Evolutionary conservation across 1,140 invertebrate genomes (phyloP), one percentile per base, ranked within the genome.

Genomic region (Hyphantria cunea): DNA sequence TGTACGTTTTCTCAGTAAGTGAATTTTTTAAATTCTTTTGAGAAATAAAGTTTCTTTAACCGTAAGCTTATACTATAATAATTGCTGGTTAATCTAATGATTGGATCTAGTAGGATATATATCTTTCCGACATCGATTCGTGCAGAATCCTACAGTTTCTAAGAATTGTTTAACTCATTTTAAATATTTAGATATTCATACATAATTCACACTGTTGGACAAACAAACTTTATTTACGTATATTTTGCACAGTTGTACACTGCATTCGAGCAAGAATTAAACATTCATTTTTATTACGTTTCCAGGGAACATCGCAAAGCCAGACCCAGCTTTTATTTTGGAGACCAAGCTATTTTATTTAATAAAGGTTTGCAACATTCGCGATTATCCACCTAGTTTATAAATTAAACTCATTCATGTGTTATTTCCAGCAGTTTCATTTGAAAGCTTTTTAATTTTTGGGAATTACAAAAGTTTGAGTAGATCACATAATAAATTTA

Each of bases 281-380:
- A 64, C 62, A 64, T 64, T 64, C 41, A 64, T 64, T 64, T 64
- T 64, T 64, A 56, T 64, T 64, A 55, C 52, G 32, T 51, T 63
- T 50, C 62, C 49, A 49, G 51, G 33, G 47, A 42, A 13, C 47
- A 58, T 31, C 10, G 33, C 54, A 42, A 58, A 58, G 37, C 17
- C 17, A 25, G 2, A 33, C 13, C 42, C 45, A 17, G 39, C 47
- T 53, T 52, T 62, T 53, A 53, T 62, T 64, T 56, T 56, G 25
- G 13, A 52, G 25, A 37, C 39, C 15, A 47, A 8, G 5, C 32
- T 61, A 51, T 61, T 61, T 61, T 58, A 58, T 58, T 58, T 58
- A 58, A 34, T 37, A 33, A 55, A 39, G 48, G 31, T 34, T 37
- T 42, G 13, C 45, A 25, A 13, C 41, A n/a, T 45, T 47, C 31